Conservation (phyloP, 2,888 invertebrate genomes). For the Opisthograptis luteolata region DNA sequence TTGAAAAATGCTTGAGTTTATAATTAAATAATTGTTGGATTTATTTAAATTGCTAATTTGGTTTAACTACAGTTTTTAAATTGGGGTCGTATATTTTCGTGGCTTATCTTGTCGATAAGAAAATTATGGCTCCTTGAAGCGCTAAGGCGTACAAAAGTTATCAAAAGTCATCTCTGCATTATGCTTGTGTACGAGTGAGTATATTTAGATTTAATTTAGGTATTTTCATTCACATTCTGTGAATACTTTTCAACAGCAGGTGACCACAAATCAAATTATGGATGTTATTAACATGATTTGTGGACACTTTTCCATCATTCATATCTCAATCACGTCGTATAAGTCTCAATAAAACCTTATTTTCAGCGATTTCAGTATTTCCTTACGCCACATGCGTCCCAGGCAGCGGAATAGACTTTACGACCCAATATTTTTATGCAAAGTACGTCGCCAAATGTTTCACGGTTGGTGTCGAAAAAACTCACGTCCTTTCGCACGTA, state of each 20-base stretch:
- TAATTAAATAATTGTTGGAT: conserved; percentile 24
- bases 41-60: conserved; percentile 31
- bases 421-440: conserved; percentile 82
- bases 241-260: conserved; percentile 42
- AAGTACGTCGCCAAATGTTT: conserved; percentile 83
- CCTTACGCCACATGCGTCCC: conserved; percentile 70
- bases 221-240: too few relatives aligned
- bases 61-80: conserved; percentile 16
- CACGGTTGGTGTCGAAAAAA: conserved; percentile 72
- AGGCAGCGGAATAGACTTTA: conserved; percentile 72
- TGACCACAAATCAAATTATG: conserved; percentile 51
- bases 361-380: conserved; percentile 71
- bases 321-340: conserved; percentile 64
- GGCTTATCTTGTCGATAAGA: conserved; percentile 29
- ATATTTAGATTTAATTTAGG: conserved; percentile 1
- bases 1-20: conserved; percentile 18
- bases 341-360: conserved; percentile 67
- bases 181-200: background rate
- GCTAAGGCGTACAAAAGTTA: conserved; percentile 5
- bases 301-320: conserved; percentile 52
- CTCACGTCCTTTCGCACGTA: conserved; percentile 79
- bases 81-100: conserved; percentile 8
- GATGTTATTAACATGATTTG: conserved; percentile 53
- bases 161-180: conserved; percentile 1
- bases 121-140: conserved; percentile 23